phyloP scores from a whole-genome alignment of 2,797 vertebrate species.

The Molossus alvarezi region DNA sequence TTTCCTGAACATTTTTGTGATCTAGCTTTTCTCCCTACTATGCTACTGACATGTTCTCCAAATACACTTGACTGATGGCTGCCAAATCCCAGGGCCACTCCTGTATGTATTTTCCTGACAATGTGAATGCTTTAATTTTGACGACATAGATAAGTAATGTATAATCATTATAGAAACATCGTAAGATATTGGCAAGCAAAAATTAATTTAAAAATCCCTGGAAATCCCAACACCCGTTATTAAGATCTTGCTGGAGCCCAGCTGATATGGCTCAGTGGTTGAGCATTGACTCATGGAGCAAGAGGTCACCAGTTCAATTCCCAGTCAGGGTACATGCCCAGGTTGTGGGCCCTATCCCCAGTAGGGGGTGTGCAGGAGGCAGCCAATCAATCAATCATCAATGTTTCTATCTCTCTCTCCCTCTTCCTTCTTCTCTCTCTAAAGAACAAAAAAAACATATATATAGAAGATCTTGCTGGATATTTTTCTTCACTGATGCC shows the following conservation, averaged over 20 bases:
- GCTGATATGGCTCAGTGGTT: too few relatives aligned
- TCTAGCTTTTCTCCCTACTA: not conserved
- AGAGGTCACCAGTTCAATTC: too few relatives aligned
- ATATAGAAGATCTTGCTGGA: not conserved
- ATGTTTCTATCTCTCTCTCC: too few relatives aligned
- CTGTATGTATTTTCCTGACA: not conserved
- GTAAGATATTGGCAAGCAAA: slow-evolving; percentile 22
- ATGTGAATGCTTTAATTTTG: not conserved
- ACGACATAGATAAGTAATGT: not conserved
- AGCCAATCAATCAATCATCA: too few relatives aligned
- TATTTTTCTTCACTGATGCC: slow-evolving; percentile 28
- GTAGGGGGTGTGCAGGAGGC: too few relatives aligned
- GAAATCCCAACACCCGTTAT: not conserved
- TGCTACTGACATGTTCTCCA: not conserved
- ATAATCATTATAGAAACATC: not conserved
- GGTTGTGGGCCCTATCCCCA: too few relatives aligned
- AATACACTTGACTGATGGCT: not conserved
- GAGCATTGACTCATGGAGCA: too few relatives aligned
- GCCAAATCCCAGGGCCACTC: not conserved
- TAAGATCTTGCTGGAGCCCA: not conserved
- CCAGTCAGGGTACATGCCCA: too few relatives aligned
- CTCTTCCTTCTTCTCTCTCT: too few relatives aligned
- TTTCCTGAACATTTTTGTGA: not conserved
- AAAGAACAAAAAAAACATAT: too few relatives aligned
- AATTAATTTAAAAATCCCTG: slow-evolving; percentile 22